phyloP scores from a whole-genome alignment of 2,113 vertebrate genomes.

The Sprattus sprattus region DNA sequence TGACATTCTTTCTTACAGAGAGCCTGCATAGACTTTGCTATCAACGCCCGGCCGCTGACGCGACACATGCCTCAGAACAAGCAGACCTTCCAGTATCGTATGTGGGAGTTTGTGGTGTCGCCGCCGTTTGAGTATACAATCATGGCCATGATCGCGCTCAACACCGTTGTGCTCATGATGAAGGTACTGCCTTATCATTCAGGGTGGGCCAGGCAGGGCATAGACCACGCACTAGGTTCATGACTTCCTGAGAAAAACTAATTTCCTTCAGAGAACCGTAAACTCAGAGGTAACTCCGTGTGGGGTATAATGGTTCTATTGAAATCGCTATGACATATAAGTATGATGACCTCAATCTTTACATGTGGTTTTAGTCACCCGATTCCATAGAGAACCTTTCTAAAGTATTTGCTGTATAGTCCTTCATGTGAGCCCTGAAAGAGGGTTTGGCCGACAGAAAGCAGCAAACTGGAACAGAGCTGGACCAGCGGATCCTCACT shows the following conservation, averaged over 20 bases:
- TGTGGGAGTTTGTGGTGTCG: slow-evolving; percentile 98
- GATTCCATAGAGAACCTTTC: background rate
- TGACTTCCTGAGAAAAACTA: background rate
- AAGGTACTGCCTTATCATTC: slow-evolving; percentile 74
- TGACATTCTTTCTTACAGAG: slow-evolving; percentile 68
- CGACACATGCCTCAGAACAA: slow-evolving; percentile 97
- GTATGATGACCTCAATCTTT: background rate
- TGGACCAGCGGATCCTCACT: no score
- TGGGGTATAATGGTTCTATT: background rate
- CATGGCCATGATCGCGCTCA: slow-evolving; percentile 99
- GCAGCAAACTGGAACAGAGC: no score
- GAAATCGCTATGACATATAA: background rate
- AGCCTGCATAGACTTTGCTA: slow-evolving; percentile 95
- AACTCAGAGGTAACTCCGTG: background rate
- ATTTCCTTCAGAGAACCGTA: background rate
- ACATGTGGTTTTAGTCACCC: background rate
- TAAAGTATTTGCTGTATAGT: background rate
- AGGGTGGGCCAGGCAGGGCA: background rate
- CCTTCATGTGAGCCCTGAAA: background rate
- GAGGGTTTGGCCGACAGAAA: background rate
- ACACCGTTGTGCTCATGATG: slow-evolving; percentile 97
- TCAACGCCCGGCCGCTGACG: slow-evolving; percentile 91
- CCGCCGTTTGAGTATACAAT: slow-evolving; percentile 96
- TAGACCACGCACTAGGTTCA: background rate
- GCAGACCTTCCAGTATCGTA: slow-evolving; percentile 92